phyloP scores from a whole-genome alignment of 2,113 vertebrate species.

The Paedocypris sp. region DNA sequence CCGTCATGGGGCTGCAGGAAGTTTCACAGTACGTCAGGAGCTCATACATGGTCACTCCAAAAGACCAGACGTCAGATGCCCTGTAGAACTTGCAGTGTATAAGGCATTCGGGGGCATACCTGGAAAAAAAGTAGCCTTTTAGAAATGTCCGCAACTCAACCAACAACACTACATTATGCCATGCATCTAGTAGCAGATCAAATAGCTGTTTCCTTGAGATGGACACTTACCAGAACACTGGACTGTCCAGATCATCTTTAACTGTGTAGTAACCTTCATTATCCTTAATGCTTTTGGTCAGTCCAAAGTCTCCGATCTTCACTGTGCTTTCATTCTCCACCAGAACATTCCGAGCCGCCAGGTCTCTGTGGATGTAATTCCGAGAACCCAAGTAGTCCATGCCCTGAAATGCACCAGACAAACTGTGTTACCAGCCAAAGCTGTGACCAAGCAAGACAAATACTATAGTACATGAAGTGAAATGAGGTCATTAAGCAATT shows the following conservation, averaged over 20 bases:
- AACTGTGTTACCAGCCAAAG: not conserved
- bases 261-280: slow-evolving; percentile 94
- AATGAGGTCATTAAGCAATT: no score
- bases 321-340: slow-evolving; percentile 87
- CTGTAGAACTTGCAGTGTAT: slow-evolving; percentile 87
- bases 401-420: slow-evolving; percentile 56
- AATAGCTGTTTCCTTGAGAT: no score
- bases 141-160: no score
- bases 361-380: slow-evolving; percentile 90
- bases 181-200: not conserved
- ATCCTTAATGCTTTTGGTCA: slow-evolving; percentile 90
- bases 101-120: slow-evolving; percentile 94
- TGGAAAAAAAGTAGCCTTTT: no score
- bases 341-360: slow-evolving; percentile 90
- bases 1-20: slow-evolving; percentile 75
- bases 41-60: slow-evolving; percentile 89
- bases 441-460: not conserved
- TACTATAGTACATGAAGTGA: no score
- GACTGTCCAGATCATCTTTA: slow-evolving; percentile 87
- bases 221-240: slow-evolving; percentile 82
- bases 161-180: not conserved
- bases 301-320: slow-evolving; percentile 94
- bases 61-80: slow-evolving; percentile 94
- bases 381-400: slow-evolving; percentile 88
- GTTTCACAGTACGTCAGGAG: slow-evolving; percentile 87